phyloP scores from a whole-genome alignment of 2,797 vertebrate genomes.

The Pyrrhura leucotis region DNA sequence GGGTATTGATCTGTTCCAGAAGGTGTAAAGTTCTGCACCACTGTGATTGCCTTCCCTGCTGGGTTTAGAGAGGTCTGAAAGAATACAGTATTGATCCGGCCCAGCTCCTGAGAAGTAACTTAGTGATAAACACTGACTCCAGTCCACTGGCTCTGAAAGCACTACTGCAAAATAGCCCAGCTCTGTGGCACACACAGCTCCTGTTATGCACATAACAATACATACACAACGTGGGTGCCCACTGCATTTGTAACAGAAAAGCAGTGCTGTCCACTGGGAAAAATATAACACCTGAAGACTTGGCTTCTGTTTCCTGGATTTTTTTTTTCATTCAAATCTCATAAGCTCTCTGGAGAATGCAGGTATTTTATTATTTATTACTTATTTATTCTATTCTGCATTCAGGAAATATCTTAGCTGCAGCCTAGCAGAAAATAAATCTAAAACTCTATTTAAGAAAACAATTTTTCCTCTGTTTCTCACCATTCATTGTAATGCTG shows the following conservation, averaged over 20 bases:
- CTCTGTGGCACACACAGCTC: not conserved
- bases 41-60: conserved; percentile 89
- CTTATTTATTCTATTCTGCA: not conserved
- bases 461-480: not conserved
- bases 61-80: conserved; percentile 86
- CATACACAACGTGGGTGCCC: not conserved
- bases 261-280: not conserved
- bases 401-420: not conserved
- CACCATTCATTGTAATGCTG: rapidly evolving
- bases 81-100: conserved; percentile 95
- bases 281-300: not conserved
- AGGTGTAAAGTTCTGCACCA: conserved; percentile 85
- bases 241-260: not conserved
- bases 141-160: conserved; percentile 83
- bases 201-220: not conserved
- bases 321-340: not conserved
- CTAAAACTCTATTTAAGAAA: not conserved
- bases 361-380: not conserved
- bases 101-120: conserved; percentile 90
- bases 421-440: not conserved
- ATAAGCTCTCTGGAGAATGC: not conserved
- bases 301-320: not conserved
- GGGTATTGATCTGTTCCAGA: conserved; percentile 94
- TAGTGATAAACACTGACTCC: conserved; percentile 87
- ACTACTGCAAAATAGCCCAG: conserved; percentile 67